These are phyloP conservation scores for Lacanobia oleracea DNA, from an alignment of 2,888 invertebrate genomes.

Conservation along the genomic window DNA sequence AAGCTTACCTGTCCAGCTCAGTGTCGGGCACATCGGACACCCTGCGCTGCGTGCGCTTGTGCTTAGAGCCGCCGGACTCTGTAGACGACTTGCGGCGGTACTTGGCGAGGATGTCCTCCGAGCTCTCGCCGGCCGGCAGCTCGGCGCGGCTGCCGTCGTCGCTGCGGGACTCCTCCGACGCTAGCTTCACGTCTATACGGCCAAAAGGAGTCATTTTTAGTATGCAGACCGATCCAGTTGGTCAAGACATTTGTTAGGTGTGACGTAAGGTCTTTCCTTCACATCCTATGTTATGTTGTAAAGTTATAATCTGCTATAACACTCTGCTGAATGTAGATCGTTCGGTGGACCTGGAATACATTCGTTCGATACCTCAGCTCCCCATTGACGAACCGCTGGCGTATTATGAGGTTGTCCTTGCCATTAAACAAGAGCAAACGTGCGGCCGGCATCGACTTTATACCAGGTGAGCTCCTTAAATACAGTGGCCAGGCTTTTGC, in stretches of 20 bases:
- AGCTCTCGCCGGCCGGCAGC: slow-evolving; percentile 91
- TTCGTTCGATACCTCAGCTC: too few species aligned
- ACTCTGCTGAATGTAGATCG: background rate
- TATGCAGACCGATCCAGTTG: background rate
- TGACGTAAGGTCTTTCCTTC: too few species aligned
- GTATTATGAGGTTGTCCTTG: too few species aligned
- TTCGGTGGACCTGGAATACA: too few species aligned
- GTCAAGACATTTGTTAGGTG: too few species aligned
- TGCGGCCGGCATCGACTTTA: too few species aligned
- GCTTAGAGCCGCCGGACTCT: slow-evolving; percentile 71
- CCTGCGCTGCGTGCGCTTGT: slow-evolving; percentile 69
- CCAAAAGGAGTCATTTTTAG: background rate
- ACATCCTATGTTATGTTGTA: too few species aligned
- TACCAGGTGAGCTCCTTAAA: too few species aligned
- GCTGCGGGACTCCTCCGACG: slow-evolving; percentile 79
- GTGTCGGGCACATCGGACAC: slow-evolving; percentile 76
- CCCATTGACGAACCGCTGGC: too few species aligned
- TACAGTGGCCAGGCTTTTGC: too few species aligned
- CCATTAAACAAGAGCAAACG: too few species aligned
- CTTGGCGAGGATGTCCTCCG: slow-evolving; percentile 98
- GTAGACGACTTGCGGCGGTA: slow-evolving; percentile 94
- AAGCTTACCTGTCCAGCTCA: slow-evolving; percentile 76
- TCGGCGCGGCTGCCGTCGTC: slow-evolving; percentile 78
- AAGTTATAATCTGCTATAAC: too few species aligned
- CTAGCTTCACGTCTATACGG: slow-evolving; percentile 77